phyloP scores from a whole-genome alignment of 2,888 invertebrate species.

The Opisthograptis luteolata region DNA sequence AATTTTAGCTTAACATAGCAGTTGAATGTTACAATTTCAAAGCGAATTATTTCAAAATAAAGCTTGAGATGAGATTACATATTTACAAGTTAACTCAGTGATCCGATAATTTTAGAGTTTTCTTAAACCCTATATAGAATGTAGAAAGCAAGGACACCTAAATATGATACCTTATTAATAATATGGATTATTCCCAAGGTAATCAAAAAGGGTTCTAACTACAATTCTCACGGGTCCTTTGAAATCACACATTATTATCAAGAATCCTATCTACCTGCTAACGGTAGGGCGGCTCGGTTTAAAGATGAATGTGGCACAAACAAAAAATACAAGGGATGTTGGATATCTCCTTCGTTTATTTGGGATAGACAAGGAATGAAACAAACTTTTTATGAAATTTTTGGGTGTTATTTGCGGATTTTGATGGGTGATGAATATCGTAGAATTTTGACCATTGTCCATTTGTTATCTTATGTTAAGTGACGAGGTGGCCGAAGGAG shows the following conservation, averaged over 20 bases:
- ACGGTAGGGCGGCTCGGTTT: not conserved
- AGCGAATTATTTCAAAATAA: too few relatives aligned
- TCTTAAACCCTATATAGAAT: conserved; percentile 1
- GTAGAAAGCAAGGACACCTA: conserved; percentile 3
- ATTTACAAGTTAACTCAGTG: too few relatives aligned
- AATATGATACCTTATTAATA: conserved; percentile 19
- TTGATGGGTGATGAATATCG: not conserved
- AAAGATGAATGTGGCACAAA: conserved; percentile 13
- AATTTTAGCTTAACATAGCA: too few relatives aligned
- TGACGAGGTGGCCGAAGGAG: too few relatives aligned
- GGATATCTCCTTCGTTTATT: not conserved
- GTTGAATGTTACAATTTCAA: too few relatives aligned
- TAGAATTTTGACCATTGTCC: not conserved
- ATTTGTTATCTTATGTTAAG: too few relatives aligned
- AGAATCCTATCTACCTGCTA: conserved; percentile 10
- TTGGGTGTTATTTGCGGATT: conserved; percentile 4
- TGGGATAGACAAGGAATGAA: conserved; percentile 6
- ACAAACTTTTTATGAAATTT: not conserved
- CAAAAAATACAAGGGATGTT: conserved; percentile 17
- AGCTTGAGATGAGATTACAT: too few relatives aligned
- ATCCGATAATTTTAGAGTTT: too few relatives aligned
- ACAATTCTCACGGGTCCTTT: conserved; percentile 21
- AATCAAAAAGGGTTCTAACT: conserved; percentile 28
- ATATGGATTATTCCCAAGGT: conserved; percentile 30
- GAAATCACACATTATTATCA: conserved; percentile 18